phyloP scores from a whole-genome alignment of 2,113 vertebrate species.

The Ceyx cyanopectus region DNA sequence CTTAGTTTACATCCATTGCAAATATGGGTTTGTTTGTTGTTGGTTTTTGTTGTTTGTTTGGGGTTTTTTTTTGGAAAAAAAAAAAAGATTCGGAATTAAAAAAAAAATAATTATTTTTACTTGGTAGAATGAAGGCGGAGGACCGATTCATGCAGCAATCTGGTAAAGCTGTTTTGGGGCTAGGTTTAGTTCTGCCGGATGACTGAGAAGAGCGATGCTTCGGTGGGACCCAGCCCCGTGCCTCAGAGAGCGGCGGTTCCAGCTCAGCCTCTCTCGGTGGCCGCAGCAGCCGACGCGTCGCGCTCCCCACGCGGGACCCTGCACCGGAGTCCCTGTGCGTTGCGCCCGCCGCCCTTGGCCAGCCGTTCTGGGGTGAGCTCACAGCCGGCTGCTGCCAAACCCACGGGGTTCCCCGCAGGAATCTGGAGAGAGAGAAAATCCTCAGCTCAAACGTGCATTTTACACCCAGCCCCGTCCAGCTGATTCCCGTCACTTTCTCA shows the following conservation, averaged over 20 bases:
- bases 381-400: not conserved
- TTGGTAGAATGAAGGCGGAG: not conserved
- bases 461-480: not conserved
- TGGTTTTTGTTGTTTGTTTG: not conserved
- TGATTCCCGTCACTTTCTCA: not conserved
- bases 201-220: not conserved
- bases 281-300: not conserved
- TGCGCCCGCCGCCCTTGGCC: not conserved
- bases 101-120: not conserved
- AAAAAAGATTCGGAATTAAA: no score
- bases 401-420: not conserved
- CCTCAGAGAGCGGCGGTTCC: not conserved
- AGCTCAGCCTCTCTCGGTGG: not conserved
- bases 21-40: no score
- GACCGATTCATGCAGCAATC: not conserved
- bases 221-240: not conserved
- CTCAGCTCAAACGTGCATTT: not conserved
- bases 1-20: not conserved
- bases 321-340: not conserved
- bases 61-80: no score
- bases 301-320: not conserved
- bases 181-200: not conserved
- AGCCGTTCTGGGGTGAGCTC: not conserved
- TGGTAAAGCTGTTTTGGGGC: not conserved
- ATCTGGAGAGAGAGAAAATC: not conserved